Evolutionary conservation across 2,113 vertebrate genomes (phyloP).

Genomic region (Callospermophilus lateralis): DNA sequence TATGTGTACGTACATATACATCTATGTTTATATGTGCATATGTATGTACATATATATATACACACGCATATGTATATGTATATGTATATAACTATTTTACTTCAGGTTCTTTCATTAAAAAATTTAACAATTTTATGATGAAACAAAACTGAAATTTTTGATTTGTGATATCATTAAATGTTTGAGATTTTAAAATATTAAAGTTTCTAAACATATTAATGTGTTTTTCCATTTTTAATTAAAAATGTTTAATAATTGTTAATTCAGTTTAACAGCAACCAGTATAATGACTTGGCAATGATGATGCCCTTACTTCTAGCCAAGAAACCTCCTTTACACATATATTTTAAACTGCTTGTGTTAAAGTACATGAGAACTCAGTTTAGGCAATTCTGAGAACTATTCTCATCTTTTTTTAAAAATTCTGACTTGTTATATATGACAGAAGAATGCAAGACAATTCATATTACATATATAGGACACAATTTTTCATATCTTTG

Average conservation of each 20-base stretch:
- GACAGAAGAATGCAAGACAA: too few species aligned
- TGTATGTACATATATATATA: neutral
- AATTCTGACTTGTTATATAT: too few species aligned
- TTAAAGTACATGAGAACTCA: constrained; percentile 66
- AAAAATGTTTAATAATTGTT: constrained; percentile 52
- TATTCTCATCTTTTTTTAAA: constrained; percentile 72
- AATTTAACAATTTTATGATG: constrained; percentile 1
- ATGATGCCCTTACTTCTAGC: constrained; percentile 72
- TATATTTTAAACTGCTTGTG: constrained; percentile 67
- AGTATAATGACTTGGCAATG: constrained; percentile 55
- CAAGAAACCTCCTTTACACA: constrained; percentile 58
- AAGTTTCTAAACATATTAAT: constrained; percentile 45
- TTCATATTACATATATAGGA: too few species aligned
- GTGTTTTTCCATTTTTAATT: constrained; percentile 17
- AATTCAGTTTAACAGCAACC: constrained; percentile 55
- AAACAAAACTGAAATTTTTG: constrained; percentile 46
- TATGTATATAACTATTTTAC: neutral
- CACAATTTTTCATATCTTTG: too few species aligned
- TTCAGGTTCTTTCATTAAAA: constrained; percentile 50
- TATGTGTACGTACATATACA: neutral
- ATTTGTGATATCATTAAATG: constrained; percentile 45
- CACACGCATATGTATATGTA: neutral
- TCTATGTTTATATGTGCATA: neutral
- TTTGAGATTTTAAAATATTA: constrained; percentile 11
- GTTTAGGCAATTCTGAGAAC: constrained; percentile 74